Evolutionary conservation across 2,113 vertebrate genomes (phyloP).

Genomic region (Procapra przewalskii): DNA sequence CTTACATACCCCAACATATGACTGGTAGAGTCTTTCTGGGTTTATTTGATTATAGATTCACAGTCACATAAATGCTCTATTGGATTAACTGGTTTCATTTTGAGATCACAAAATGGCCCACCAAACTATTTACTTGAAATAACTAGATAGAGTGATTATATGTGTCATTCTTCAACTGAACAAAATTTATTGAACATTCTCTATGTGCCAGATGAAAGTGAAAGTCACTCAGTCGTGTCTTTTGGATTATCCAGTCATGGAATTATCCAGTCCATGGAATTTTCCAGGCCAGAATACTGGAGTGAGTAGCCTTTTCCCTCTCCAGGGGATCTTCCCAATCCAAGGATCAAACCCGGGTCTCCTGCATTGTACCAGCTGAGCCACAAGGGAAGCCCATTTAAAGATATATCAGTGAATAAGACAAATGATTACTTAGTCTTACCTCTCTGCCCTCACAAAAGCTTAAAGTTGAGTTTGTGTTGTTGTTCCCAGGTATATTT

Average conservation of each 20-base stretch:
- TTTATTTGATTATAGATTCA: not conserved
- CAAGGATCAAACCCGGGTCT: not conserved
- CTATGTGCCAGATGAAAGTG: not conserved
- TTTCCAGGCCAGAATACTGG: not conserved
- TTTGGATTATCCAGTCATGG: not conserved
- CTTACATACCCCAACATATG: not conserved
- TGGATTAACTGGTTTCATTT: constrained; percentile 22
- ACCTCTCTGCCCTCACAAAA: not conserved
- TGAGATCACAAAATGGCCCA: not conserved
- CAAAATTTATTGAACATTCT: not conserved
- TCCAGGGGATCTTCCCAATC: not conserved
- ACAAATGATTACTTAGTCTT: constrained; percentile 9
- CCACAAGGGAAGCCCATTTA: not conserved
- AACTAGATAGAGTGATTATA: not conserved
- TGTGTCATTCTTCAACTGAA: not conserved
- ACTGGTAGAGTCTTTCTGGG: not conserved
- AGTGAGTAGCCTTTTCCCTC: not conserved
- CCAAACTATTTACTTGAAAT: not conserved
- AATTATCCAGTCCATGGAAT: not conserved
- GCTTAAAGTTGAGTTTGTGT: constrained; percentile 21
- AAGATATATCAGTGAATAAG: not conserved
- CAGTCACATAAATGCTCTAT: not conserved
- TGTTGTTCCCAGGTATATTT: not conserved
- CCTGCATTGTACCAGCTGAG: not conserved
- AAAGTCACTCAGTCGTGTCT: not conserved